Evolutionary conservation across 2,797 vertebrate genomes (phyloP).

Genomic region (Sparus aurata): DNA sequence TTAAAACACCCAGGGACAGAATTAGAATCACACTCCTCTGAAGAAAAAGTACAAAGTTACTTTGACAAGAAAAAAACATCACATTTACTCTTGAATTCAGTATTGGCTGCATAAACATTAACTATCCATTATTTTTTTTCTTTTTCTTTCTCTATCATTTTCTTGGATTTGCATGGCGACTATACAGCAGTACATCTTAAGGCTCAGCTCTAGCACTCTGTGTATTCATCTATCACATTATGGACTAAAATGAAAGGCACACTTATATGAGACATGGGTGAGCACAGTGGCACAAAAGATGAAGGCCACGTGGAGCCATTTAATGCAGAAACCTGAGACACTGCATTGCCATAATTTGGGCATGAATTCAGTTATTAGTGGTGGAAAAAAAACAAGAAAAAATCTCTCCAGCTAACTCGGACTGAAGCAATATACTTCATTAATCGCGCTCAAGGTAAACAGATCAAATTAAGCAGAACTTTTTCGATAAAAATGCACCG

Average conservation of each 20-base stretch:
- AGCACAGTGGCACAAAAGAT: not conserved
- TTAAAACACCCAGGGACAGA: not conserved
- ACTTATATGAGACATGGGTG: not conserved
- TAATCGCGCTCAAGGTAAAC: conserved; percentile 12
- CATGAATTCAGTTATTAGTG: not conserved
- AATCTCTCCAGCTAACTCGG: not conserved
- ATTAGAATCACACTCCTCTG: too few species aligned
- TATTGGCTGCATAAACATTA: not conserved
- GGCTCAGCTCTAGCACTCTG: not conserved
- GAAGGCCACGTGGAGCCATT: not conserved
- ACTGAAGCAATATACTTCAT: not conserved
- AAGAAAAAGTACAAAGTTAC: not conserved
- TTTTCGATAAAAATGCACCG: not conserved
- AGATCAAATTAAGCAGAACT: not conserved
- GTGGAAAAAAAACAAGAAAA: not conserved
- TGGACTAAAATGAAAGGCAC: not conserved
- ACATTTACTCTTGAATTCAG: too few species aligned
- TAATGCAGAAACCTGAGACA: not conserved
- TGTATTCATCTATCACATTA: too few species aligned
- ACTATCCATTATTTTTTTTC: too few species aligned
- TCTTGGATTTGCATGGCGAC: not conserved
- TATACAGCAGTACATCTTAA: not conserved
- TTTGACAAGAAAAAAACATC: not conserved
- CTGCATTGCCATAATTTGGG: not conserved
- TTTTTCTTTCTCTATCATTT: too few species aligned